phyloP scores from a whole-genome alignment of 2,113 vertebrate species.

The Lathamus discolor region DNA sequence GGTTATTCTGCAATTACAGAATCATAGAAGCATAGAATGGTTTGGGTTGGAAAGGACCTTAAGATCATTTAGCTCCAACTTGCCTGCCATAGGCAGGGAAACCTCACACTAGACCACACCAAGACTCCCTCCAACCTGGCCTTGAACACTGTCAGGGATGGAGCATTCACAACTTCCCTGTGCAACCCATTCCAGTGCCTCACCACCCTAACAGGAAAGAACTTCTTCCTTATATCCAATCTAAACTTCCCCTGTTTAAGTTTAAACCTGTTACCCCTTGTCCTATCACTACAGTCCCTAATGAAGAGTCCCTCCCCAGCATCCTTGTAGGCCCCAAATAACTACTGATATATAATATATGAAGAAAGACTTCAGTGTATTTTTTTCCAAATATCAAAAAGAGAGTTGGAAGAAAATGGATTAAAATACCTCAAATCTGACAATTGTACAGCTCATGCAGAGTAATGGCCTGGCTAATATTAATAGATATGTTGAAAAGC shows the following conservation, averaged over 20 bases:
- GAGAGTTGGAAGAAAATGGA: neutral
- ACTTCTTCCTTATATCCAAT: neutral
- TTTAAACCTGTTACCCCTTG: neutral
- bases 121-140: no score
- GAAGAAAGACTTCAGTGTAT: neutral
- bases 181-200: neutral
- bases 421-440: neutral
- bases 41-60: neutral
- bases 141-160: no score
- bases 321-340: neutral
- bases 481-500: neutral
- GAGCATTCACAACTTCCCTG: no score
- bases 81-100: neutral
- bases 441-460: neutral
- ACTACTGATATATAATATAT: neutral
- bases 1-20: neutral
- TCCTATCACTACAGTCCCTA: neutral
- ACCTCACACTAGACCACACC: neutral
- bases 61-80: neutral
- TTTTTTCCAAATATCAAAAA: neutral
- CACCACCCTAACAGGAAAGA: neutral
- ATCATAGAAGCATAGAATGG: neutral
- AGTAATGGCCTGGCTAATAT: neutral
- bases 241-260: neutral
- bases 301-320: neutral